Evolutionary conservation across 1,140 invertebrate genomes (phyloP).

Genomic region (Aphis craccivora): DNA sequence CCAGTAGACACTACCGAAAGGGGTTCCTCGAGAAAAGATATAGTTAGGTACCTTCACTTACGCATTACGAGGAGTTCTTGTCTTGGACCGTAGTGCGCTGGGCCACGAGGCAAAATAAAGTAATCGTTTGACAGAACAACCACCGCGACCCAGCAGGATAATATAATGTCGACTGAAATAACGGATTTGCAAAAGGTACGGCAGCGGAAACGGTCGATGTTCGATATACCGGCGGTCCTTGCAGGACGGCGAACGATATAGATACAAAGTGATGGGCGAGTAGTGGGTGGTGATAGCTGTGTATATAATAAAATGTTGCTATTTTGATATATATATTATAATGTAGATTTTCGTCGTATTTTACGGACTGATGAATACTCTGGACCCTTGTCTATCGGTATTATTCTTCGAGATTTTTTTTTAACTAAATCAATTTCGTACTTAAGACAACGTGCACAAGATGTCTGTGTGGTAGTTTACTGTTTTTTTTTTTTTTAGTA

Average conservation of each 20-base stretch:
- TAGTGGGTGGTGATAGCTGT: not conserved
- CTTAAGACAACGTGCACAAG: not conserved
- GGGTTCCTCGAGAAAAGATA: not conserved
- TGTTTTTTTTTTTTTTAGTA: too few species aligned
- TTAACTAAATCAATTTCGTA: not conserved
- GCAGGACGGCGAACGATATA: not conserved
- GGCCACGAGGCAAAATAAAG: not conserved
- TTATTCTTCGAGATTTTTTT: too few species aligned
- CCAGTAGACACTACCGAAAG: not conserved
- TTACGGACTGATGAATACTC: too few species aligned
- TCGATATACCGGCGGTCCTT: not conserved
- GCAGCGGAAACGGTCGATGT: not conserved
- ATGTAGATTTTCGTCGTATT: too few species aligned
- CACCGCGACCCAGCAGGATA: not conserved
- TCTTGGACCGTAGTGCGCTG: not conserved
- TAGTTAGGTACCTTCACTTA: not conserved
- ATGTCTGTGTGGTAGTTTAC: too few species aligned
- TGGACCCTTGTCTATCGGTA: too few species aligned
- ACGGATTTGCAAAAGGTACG: not conserved
- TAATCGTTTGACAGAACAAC: constrained; percentile 22
- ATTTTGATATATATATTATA: not conserved
- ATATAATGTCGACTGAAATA: not conserved
- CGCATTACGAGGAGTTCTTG: not conserved
- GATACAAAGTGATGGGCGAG: not conserved
- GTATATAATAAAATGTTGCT: not conserved